Percentiles rank a stretch among this genome's conserved stretches.
phyloP scores from a whole-genome alignment of 2,888 invertebrate species.

The Hemaris fuciformis region DNA sequence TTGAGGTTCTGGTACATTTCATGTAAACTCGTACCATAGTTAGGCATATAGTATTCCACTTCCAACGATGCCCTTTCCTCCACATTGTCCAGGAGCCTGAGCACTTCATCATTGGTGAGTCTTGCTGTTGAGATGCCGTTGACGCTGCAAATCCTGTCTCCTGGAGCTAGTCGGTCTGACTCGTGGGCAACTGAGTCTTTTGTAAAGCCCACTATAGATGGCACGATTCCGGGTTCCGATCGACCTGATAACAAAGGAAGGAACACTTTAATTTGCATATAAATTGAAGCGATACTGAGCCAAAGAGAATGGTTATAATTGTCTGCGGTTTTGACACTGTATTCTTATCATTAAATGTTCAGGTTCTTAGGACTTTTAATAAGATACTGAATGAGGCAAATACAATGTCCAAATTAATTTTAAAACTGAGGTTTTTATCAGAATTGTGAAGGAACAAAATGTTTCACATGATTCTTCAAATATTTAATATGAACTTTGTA shows the following conservation, averaged over 20 bases:
- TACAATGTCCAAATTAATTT: too few species aligned
- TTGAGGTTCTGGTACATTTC: too few species aligned
- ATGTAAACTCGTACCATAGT: slow-evolving; percentile 83
- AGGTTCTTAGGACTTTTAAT: too few species aligned
- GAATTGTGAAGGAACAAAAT: too few species aligned
- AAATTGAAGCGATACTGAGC: too few species aligned
- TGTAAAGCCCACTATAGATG: slow-evolving; percentile 85
- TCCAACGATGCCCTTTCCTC: slow-evolving; percentile 89
- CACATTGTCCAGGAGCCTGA: slow-evolving; percentile 87
- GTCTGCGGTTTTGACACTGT: too few species aligned
- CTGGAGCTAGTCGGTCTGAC: slow-evolving; percentile 89
- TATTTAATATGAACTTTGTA: too few species aligned
- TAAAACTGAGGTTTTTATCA: too few species aligned
- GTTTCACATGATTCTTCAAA: too few species aligned
- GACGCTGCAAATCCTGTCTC: slow-evolving; percentile 90
- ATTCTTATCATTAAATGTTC: too few species aligned
- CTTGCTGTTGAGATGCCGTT: slow-evolving; percentile 90
- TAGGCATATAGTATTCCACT: slow-evolving; percentile 91
- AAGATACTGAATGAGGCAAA: too few species aligned
- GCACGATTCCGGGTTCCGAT: slow-evolving; percentile 84
- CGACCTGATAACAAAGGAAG: slow-evolving; percentile 78
- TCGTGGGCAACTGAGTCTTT: slow-evolving; percentile 87
- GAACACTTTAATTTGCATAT: neutral
- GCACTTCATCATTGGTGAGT: slow-evolving; percentile 89
- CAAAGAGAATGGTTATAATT: too few species aligned